phyloP scores from a whole-genome alignment of 2,888 invertebrate genomes.

The Thelaira solivaga region DNA sequence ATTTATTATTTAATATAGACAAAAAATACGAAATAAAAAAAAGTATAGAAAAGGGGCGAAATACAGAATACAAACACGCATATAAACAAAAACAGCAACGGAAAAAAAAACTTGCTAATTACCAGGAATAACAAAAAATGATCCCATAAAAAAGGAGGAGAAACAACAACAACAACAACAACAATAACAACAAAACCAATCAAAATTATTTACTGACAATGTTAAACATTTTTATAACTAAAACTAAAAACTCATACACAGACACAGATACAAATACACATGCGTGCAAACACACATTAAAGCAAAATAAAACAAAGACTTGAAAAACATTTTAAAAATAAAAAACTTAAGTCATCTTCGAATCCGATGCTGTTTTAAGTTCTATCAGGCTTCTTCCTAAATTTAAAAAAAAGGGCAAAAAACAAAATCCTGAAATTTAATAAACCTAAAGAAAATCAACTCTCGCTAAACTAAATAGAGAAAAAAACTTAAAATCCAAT shows the following conservation, averaged over 20 bases:
- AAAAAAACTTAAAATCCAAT: background rate
- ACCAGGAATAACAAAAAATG: slow-evolving; percentile 37
- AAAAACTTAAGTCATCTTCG: slow-evolving; percentile 8
- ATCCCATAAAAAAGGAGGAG: slow-evolving; percentile 16
- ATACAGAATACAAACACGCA: background rate
- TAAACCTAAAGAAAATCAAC: background rate
- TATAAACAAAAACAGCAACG: slow-evolving; percentile 35
- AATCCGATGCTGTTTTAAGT: slow-evolving; percentile 43
- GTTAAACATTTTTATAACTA: slow-evolving; percentile 50
- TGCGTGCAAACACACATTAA: background rate
- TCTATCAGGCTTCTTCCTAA: slow-evolving; percentile 52
- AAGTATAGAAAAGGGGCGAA: background rate
- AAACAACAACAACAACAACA: slow-evolving; percentile 8
- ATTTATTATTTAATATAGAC: slow-evolving; percentile 50
- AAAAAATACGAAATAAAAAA: slow-evolving; percentile 12
- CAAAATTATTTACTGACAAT: slow-evolving; percentile 56
- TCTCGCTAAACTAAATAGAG: background rate
- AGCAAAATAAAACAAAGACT: slow-evolving; percentile 4
- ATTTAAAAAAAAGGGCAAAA: slow-evolving; percentile 7
- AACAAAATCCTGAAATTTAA: background rate
- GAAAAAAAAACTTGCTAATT: slow-evolving; percentile 64
- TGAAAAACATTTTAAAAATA: background rate
- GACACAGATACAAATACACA: background rate
- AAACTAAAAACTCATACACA: slow-evolving; percentile 5
- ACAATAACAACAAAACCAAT: slow-evolving; percentile 34